Conservation (phyloP, 2,888 invertebrate species). For the Baccha elongata region DNA sequence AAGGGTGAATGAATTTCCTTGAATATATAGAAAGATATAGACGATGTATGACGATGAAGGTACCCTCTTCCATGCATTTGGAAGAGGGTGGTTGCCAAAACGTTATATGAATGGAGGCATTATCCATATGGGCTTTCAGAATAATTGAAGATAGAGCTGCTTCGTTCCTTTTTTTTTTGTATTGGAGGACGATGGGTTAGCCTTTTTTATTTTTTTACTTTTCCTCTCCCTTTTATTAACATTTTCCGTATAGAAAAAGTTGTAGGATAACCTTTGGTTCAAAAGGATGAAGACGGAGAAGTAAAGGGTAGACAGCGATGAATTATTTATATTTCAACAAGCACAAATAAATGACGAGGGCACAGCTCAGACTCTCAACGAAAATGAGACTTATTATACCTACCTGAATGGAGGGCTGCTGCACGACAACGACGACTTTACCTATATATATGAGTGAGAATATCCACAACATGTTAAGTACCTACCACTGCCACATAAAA, state of each 20-base stretch:
- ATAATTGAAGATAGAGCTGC: conserved; percentile 54
- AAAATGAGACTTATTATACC: conserved; percentile 65
- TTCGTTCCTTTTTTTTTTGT: background rate
- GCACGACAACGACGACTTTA: conserved; percentile 12
- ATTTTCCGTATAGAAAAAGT: conserved; percentile 36
- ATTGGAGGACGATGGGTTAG: conserved; percentile 41
- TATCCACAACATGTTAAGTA: conserved; percentile 22
- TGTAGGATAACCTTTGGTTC: conserved; percentile 52
- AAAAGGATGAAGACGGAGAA: conserved; percentile 49
- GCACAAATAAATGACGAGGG: conserved; percentile 58
- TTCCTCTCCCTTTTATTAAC: conserved; percentile 11
- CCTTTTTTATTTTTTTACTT: conserved; percentile 22
- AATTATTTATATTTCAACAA: conserved; percentile 69
- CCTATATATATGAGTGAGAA: conserved; percentile 2
- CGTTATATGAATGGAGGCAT: conserved; percentile 63
- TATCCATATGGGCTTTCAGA: conserved; percentile 60
- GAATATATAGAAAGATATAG: conserved; percentile 25
- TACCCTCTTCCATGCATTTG: conserved; percentile 13
- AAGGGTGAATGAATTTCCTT: conserved; percentile 74
- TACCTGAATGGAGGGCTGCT: conserved; percentile 54
- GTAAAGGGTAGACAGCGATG: conserved; percentile 62
- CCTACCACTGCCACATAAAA: conserved; percentile 44
- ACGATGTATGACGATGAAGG: background rate
- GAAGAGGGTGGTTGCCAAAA: conserved; percentile 39
- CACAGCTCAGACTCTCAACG: conserved; percentile 33